A percentile compares a stretch with the other conserved stretches of the same genome.
Conservation (phyloP, 2,888 invertebrate species). For the Laothoe populi region DNA sequence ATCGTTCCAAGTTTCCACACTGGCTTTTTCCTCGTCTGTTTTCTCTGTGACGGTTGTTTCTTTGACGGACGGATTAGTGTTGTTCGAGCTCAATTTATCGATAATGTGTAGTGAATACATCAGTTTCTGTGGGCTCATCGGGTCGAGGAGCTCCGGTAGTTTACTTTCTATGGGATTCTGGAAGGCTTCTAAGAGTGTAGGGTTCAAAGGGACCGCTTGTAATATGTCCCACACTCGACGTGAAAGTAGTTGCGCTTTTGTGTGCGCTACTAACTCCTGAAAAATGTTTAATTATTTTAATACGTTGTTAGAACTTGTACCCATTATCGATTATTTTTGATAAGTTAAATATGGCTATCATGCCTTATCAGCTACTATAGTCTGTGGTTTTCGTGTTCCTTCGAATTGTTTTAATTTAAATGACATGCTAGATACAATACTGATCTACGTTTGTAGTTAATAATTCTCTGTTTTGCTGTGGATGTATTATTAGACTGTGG, state of each 20-base stretch:
- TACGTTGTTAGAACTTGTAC: background rate
- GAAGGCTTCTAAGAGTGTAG: conserved; percentile 93
- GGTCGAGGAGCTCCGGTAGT: conserved; percentile 91
- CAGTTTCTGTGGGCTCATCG: conserved; percentile 95
- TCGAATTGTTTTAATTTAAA: no score
- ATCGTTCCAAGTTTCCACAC: conserved; percentile 87
- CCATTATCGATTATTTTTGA: no score
- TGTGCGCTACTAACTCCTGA: conserved; percentile 89
- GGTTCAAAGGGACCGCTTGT: conserved; percentile 95
- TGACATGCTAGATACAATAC: no score
- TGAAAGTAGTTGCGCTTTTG: conserved; percentile 95
- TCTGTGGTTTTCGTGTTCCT: no score
- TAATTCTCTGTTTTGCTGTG: no score
- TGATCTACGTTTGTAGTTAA: no score
- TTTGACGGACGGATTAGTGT: conserved; percentile 58
- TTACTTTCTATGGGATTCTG: conserved; percentile 89
- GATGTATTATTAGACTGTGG: no score
- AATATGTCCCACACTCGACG: conserved; percentile 97
- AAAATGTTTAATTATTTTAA: conserved; percentile 36
- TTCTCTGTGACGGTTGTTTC: conserved; percentile 62
- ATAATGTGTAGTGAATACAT: conserved; percentile 98
- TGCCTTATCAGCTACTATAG: no score
- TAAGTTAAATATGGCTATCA: no score
- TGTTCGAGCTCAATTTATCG: conserved; percentile 73
- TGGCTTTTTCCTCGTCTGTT: conserved; percentile 65